Conservation (phyloP, 2,888 invertebrate species). For the Mystacides longicornis region DNA sequence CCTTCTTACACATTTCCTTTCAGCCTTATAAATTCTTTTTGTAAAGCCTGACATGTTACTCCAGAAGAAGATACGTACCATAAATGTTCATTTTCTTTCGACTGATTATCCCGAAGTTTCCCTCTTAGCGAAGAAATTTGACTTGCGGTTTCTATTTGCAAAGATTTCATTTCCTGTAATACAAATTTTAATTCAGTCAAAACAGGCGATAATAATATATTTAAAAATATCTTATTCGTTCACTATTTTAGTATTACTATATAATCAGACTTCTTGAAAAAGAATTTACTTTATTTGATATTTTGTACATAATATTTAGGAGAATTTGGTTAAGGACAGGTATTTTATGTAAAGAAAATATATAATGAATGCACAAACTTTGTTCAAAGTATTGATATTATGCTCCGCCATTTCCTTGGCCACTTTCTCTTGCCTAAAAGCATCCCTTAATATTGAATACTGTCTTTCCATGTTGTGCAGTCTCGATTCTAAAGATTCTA, state of each 20-base stretch:
- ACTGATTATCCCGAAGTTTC: slow-evolving; percentile 44
- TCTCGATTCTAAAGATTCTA: slow-evolving; percentile 18
- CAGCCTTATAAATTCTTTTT: neutral
- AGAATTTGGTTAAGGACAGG: too few relatives aligned
- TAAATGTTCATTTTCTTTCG: slow-evolving; percentile 27
- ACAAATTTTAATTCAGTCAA: slow-evolving; percentile 14
- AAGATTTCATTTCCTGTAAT: slow-evolving; percentile 45
- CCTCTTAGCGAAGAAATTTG: slow-evolving; percentile 42
- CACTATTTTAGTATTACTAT: too few relatives aligned
- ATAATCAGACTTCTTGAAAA: too few relatives aligned
- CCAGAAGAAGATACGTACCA: slow-evolving; percentile 1
- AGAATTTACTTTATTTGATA: too few relatives aligned
- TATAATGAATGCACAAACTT: slow-evolving; percentile 8
- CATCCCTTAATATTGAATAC: slow-evolving; percentile 18
- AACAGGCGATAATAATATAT: too few relatives aligned
- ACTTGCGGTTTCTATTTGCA: slow-evolving; percentile 46
- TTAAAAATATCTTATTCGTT: too few relatives aligned
- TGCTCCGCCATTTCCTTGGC: slow-evolving; percentile 24
- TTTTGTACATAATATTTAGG: too few relatives aligned
- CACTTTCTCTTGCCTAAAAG: slow-evolving; percentile 22
- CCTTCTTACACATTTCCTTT: neutral
- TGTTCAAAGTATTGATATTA: slow-evolving; percentile 16
- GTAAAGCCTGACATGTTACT: neutral
- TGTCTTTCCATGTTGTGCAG: slow-evolving; percentile 15
- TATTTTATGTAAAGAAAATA: neutral